Evolutionary conservation across 1,140 invertebrate species (phyloP).

Genomic region (Pachypsylla venusta): DNA sequence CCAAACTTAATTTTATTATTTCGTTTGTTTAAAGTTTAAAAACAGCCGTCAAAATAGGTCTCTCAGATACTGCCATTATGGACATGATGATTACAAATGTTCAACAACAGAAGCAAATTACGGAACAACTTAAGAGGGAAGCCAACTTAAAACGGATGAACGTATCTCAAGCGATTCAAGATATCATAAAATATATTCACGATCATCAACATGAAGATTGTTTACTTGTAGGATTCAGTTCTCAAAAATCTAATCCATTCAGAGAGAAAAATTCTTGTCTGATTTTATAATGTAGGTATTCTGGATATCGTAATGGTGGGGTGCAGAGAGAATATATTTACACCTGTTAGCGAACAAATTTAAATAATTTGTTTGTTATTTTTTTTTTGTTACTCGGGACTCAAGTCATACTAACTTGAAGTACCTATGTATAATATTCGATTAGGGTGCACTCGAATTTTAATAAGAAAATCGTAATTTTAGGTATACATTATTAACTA

Average conservation of each 20-base stretch:
- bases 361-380: no score
- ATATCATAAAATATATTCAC: constrained; percentile 83
- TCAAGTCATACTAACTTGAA: no score
- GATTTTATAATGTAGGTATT: constrained; percentile 43
- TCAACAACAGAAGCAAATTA: constrained; percentile 80
- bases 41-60: constrained; percentile 45
- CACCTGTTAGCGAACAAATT: no score
- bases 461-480: no score
- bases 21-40: no score
- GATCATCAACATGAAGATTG: constrained; percentile 91
- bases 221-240: constrained; percentile 86
- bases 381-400: no score
- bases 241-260: constrained; percentile 94
- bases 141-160: constrained; percentile 75
- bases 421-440: no score
- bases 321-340: no score
- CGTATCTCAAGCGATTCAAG: constrained; percentile 76
- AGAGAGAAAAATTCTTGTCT: constrained; percentile 87
- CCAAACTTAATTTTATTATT: no score
- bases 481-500: no score
- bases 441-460: no score
- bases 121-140: constrained; percentile 84
- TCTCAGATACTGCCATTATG: constrained; percentile 70
- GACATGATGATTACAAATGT: constrained; percentile 79
- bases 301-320: no score